phyloP scores from a whole-genome alignment of 2,797 vertebrate species.

The Apodemus agrarius region DNA sequence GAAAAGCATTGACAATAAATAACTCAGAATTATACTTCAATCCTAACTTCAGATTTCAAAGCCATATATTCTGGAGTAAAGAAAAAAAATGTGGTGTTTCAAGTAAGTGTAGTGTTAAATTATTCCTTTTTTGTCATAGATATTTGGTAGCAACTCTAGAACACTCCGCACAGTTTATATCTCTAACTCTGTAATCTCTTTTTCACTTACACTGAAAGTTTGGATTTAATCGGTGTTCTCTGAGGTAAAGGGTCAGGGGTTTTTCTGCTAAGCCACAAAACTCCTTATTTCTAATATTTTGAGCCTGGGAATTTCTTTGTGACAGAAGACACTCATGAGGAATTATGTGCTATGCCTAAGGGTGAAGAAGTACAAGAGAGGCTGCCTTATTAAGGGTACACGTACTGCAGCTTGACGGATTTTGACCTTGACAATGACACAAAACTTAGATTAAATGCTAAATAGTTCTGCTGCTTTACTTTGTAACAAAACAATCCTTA shows the following conservation, averaged over 20 bases:
- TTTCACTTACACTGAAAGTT: constrained; percentile 70
- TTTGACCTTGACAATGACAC: constrained; percentile 71
- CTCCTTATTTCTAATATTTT: constrained; percentile 59
- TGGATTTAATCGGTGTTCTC: constrained; percentile 74
- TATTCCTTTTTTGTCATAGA: background rate
- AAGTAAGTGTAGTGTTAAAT: constrained; percentile 33
- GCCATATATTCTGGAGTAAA: background rate
- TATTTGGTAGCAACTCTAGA: constrained; percentile 57
- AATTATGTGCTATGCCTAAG: constrained; percentile 59
- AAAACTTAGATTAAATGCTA: constrained; percentile 21
- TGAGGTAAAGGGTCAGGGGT: constrained; percentile 75
- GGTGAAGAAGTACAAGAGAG: constrained; percentile 22
- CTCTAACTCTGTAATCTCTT: constrained; percentile 67
- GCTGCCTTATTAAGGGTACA: constrained; percentile 49
- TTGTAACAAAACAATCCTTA: constrained; percentile 19
- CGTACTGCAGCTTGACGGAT: background rate
- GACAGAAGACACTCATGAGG: constrained; percentile 74
- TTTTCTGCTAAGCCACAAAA: constrained; percentile 77
- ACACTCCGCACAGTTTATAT: constrained; percentile 42
- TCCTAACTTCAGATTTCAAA: constrained; percentile 43
- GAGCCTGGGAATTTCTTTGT: constrained; percentile 53
- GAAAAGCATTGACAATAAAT: constrained; percentile 26
- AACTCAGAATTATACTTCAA: constrained; percentile 13
- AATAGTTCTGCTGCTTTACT: constrained; percentile 47
- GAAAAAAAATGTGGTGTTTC: background rate